Base-by-base conservation (phyloP, 2,113 vertebrate species). In the Sisor rabdophorus region DNA sequence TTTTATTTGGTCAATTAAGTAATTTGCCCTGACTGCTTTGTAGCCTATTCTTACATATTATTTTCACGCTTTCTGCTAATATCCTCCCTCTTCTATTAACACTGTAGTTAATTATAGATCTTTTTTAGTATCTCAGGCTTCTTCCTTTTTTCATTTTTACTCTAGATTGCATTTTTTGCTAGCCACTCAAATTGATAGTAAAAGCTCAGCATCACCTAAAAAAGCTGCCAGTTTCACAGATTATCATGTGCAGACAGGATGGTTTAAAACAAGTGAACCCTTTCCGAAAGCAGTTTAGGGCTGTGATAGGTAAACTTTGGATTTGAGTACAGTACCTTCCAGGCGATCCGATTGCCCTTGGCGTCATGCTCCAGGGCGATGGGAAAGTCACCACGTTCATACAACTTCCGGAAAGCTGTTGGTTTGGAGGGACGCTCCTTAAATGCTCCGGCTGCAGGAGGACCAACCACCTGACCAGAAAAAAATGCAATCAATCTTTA, bases 361-460 rank as follows among this genome's bases (percentile, higher is more conserved):
- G 86, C 79, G 76, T 92, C 89, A 8, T 97, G 94, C 54, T 93
- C 87, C 88, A 98, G 88, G 20, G 93, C 93, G 20, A 99, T 93
- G 2, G 95, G 96, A 85, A 98, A 92, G 81, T 97, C 94, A 77
- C 95, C 94, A 19, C 94, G 87, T n/a, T 98, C 93, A 30, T 96
- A 98, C 87, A 92, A 94, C 87, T 93, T 97, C 73, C 95, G 92
- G 81, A 99, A 98, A 2, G 85, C 87, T 16, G 95, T 97, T 11
- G 93, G 93, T 84, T 93, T 95, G 68, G 89, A 81, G 22, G 93
- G 93, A 75, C 94, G 91, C 84, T 95, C 92, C 71, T 89, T 92
- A 87, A 95, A 94, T 2, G 94, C 93, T 82, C 95, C 95, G 15
- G 94, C 93, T 44, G 85, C 40, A 36, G 94, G 94, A n/a, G 97